Conservation (phyloP, 2,888 invertebrate species). For the Napeogenes sylphis region DNA sequence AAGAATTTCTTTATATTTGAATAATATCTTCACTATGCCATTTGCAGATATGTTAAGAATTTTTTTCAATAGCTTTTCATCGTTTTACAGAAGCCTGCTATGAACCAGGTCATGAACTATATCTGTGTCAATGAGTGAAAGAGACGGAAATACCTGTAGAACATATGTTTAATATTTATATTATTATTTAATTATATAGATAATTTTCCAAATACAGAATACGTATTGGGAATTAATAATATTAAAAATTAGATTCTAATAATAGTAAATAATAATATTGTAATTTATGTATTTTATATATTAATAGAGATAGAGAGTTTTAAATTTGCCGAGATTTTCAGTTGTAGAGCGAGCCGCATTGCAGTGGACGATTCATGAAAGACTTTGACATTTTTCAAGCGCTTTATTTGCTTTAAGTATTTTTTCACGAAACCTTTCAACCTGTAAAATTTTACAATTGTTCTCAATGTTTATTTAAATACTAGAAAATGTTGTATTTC, state of each 20-base stretch:
- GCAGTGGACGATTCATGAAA: slow-evolving; percentile 3
- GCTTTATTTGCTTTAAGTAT: not conserved
- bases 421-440: too few relatives aligned
- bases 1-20: too few relatives aligned
- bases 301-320: not conserved
- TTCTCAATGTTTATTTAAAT: too few relatives aligned
- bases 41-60: not conserved
- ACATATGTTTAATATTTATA: not conserved
- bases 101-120: slow-evolving; percentile 3
- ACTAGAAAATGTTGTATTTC: too few relatives aligned
- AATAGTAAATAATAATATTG: too few relatives aligned
- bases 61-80: not conserved
- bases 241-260: too few relatives aligned
- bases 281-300: too few relatives aligned
- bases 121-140: slow-evolving; percentile 4
- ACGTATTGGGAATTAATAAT: too few relatives aligned
- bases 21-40: not conserved
- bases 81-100: slow-evolving; percentile 4
- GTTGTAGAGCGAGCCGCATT: not conserved
- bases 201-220: too few relatives aligned
- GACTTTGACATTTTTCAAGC: slow-evolving; percentile 3
- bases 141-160: not conserved
- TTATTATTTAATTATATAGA: too few relatives aligned
- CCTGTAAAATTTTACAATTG: too few relatives aligned
- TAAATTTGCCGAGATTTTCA: not conserved